Percentiles rank a stretch among this genome's conserved stretches.
phyloP scores from a whole-genome alignment of 2,113 vertebrate genomes.

The Steatornis caripensis region DNA sequence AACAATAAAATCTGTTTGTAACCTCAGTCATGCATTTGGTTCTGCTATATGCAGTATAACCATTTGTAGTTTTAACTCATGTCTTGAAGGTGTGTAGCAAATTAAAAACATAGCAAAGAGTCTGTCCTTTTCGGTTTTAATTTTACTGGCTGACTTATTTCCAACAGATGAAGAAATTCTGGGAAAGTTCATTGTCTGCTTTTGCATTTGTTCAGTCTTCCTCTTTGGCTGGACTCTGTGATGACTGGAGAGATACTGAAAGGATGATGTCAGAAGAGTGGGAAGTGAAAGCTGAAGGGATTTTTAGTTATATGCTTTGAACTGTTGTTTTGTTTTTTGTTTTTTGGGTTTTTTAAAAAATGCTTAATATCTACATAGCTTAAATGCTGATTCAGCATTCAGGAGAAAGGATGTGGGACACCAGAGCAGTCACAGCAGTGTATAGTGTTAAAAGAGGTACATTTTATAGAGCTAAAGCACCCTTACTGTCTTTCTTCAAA shows the following conservation, averaged over 20 bases:
- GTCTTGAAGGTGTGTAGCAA: neutral
- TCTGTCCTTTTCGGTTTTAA: neutral
- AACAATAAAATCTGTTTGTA: neutral
- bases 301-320: neutral
- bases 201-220: neutral
- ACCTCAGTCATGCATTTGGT: neutral
- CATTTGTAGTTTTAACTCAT: neutral
- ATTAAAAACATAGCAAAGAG: neutral
- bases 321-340: neutral
- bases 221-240: neutral
- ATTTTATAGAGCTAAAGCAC: neutral
- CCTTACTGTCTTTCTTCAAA: neutral
- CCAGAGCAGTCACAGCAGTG: neutral
- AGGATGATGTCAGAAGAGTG: neutral
- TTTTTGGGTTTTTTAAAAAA: no score
- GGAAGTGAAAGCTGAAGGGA: slow-evolving; percentile 21
- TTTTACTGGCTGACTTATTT: neutral
- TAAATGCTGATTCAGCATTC: neutral
- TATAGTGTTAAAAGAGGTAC: neutral
- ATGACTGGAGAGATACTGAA: neutral
- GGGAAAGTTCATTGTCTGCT: neutral
- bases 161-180: neutral
- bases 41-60: neutral
- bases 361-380: neutral
- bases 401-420: neutral